Percentiles rank a stretch among this genome's conserved stretches.
Conservation (phyloP, 2,888 invertebrate species). For the Halictus ligatus region DNA sequence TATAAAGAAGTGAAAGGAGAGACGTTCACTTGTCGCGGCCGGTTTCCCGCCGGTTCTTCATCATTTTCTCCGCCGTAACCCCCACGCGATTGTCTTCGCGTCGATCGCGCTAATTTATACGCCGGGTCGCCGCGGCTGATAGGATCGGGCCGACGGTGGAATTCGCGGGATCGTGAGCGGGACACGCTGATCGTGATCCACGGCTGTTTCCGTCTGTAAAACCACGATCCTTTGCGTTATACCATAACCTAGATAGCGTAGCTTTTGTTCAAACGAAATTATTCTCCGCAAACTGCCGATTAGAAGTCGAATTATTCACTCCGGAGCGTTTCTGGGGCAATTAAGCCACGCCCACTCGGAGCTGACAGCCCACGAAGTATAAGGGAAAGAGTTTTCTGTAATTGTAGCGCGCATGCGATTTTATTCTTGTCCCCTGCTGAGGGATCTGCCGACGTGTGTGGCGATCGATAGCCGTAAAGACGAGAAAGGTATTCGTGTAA, state of each 20-base stretch:
- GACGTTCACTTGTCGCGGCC: conserved; percentile 26
- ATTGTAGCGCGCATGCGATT: neutral
- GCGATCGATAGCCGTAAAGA: neutral
- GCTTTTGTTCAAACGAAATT: neutral
- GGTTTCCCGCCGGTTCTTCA: conserved; percentile 24
- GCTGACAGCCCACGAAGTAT: neutral
- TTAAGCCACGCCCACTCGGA: neutral
- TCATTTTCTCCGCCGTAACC: conserved; percentile 18
- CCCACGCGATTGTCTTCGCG: conserved; percentile 34
- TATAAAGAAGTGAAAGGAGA: conserved; percentile 46
- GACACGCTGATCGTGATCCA: neutral
- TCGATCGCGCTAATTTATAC: conserved; percentile 27
- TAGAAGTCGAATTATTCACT: neutral
- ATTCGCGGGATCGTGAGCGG: neutral
- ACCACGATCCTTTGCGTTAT: neutral
- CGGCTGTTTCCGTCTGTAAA: neutral
- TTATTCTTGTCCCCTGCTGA: neutral
- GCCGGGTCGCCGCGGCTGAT: neutral
- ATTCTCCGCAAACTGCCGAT: neutral
- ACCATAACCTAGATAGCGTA: neutral
- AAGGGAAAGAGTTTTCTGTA: neutral
- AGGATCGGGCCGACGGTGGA: neutral
- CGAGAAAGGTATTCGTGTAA: neutral
- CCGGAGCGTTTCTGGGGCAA: neutral
- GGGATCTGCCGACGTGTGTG: neutral